phyloP scores from a whole-genome alignment of 53 echinoderm and acorn worm genomes.

The Holothuria scabra region DNA sequence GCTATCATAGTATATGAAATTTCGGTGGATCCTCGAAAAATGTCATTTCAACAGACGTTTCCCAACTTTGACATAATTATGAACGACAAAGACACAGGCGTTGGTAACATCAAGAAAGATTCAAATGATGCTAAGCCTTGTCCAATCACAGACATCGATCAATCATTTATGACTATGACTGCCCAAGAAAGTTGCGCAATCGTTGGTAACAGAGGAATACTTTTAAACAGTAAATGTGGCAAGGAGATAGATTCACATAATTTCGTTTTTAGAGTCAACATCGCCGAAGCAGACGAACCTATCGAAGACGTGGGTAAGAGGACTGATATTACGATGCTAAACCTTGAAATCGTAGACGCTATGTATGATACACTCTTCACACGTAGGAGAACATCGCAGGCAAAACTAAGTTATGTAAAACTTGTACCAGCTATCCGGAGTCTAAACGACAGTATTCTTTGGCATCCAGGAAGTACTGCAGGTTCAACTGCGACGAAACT shows the following conservation, averaged over 20 bases:
- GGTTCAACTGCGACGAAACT: not conserved
- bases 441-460: conserved; percentile 12
- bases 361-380: not conserved
- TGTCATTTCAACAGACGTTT: conserved; percentile 10
- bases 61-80: not conserved
- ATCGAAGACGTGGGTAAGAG: not conserved
- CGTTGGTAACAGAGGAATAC: not conserved
- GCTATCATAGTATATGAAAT: too few relatives aligned
- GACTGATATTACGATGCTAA: not conserved
- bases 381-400: not conserved
- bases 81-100: not conserved
- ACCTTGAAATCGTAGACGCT: not conserved
- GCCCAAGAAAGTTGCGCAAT: not conserved
- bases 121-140: not conserved
- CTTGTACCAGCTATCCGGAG: not conserved
- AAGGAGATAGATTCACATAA: conserved; percentile 10
- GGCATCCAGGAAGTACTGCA: conserved; percentile 3
- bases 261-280: not conserved
- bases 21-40: not conserved
- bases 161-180: not conserved
- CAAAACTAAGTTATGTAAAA: too few relatives aligned
- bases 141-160: not conserved
- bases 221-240: not conserved
- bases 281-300: not conserved
- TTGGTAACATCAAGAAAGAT: too few relatives aligned